phyloP scores from a whole-genome alignment of 2,888 invertebrate species.

The Nomada ferruginata region DNA sequence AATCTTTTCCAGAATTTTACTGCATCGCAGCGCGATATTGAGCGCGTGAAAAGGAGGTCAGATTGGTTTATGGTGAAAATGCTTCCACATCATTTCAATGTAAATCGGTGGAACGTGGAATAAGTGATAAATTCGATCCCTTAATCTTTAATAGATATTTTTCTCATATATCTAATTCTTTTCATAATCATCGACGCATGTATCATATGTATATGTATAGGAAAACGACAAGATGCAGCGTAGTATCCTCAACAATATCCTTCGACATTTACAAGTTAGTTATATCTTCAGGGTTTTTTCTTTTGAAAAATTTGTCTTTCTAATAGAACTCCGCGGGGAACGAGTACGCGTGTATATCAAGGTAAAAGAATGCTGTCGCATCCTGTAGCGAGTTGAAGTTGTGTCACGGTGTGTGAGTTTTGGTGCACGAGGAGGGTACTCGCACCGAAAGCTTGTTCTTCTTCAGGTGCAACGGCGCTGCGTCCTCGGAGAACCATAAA shows the following conservation, averaged over 20 bases:
- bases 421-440: slow-evolving; percentile 47
- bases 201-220: no score
- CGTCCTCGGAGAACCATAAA: slow-evolving; percentile 63
- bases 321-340: slow-evolving; percentile 53
- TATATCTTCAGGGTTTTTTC: not conserved
- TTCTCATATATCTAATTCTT: no score
- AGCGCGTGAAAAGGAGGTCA: not conserved
- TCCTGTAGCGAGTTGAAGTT: slow-evolving; percentile 21
- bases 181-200: no score
- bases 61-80: not conserved
- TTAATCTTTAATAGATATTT: no score
- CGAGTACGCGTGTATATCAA: slow-evolving; percentile 60
- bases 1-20: slow-evolving; percentile 33
- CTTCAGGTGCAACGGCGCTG: slow-evolving; percentile 46
- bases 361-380: slow-evolving; percentile 61
- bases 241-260: no score
- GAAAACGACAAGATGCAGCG: no score
- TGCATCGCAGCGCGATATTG: not conserved
- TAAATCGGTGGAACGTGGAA: no score
- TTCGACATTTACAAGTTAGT: no score
- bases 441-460: slow-evolving; percentile 62
- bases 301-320: slow-evolving; percentile 53
- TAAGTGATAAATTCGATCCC: no score
- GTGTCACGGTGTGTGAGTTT: slow-evolving; percentile 49
- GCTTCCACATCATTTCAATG: no score